Percentiles rank a stretch among this genome's conserved stretches.
Evolutionary conservation across 2,797 vertebrate species (phyloP).

Genomic region (Melopsittacus undulatus): DNA sequence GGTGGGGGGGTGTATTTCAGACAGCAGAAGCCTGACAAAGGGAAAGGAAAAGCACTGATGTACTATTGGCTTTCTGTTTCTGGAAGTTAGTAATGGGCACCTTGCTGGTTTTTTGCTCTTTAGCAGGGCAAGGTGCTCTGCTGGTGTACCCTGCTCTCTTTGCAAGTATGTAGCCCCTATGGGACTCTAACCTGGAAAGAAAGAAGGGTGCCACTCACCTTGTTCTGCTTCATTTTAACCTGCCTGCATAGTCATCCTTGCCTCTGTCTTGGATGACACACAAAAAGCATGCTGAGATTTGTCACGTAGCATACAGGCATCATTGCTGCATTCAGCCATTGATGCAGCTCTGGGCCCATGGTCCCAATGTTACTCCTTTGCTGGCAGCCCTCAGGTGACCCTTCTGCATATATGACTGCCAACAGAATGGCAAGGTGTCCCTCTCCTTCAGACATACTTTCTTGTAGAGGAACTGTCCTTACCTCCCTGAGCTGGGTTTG

Average conservation of each 20-base stretch:
- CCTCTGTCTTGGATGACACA: not conserved
- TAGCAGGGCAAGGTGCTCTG: not conserved
- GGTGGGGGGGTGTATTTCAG: not conserved
- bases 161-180: too few relatives aligned
- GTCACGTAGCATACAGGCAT: fast-evolving
- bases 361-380: not conserved
- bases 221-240: not conserved
- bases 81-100: not conserved
- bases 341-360: not conserved
- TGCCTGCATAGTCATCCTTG: not conserved
- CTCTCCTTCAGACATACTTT: not conserved
- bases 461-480: not conserved
- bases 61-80: not conserved
- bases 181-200: not conserved
- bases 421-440: not conserved
- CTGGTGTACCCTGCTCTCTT: not conserved
- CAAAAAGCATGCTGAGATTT: not conserved
- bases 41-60: not conserved
- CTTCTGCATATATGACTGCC: not conserved
- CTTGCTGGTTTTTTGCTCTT: not conserved
- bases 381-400: not conserved
- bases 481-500: fast-evolving
- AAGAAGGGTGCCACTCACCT: not conserved
- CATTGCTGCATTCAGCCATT: fast-evolving
- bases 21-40: not conserved